Evolutionary conservation across 2,888 invertebrate species (phyloP), one percentile per base, ranked within the genome.

Genomic region (Ochropleura leucogaster): DNA sequence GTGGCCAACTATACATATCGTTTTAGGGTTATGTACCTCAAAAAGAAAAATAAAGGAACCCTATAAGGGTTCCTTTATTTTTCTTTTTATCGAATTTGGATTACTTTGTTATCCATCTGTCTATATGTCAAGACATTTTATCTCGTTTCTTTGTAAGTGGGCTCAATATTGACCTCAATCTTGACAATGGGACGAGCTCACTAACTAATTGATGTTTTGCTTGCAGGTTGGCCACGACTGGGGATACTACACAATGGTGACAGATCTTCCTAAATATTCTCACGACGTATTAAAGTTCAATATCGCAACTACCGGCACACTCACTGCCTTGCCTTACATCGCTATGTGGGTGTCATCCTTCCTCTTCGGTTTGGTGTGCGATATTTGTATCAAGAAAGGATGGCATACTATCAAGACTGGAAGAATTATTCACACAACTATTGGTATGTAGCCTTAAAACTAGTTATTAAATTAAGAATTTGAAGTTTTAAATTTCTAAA

Each of bases 221-320:
- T 87, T 85, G 3, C 87, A 96, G 96, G 95, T 96, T 49, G 96
- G 96, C 9, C 96, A 96, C 86, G 96, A 97, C 88, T 98, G 97
- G 97, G 97, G 97, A 3, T 97, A 97, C 91, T 98, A 97, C 90
- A 97, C 97, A 40, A 97, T 98, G 97, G 97, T 98, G 53, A 97
- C 97, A n/a, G 97, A 98, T 88, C 94, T 98, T 18, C 98, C 98
- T 0, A 97, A 97, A 79, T 98, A 97, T 91, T 97, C 97, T 87
- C 97, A 96, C 79, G 97, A 97, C 82, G 97, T 98, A 0, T 92
- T 98, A 63, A 97, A 97, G 87, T 97, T 96, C 89, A 96, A 97
- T 85, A 97, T 98, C 57, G 94, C 96, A 53, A 95, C 97, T 85
- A 97, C 97, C 79, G 97, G 97, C 1, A 93, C 96, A 2, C 94